phyloP scores from a whole-genome alignment of 2,797 vertebrate species.

The Pipistrellus nathusii region DNA sequence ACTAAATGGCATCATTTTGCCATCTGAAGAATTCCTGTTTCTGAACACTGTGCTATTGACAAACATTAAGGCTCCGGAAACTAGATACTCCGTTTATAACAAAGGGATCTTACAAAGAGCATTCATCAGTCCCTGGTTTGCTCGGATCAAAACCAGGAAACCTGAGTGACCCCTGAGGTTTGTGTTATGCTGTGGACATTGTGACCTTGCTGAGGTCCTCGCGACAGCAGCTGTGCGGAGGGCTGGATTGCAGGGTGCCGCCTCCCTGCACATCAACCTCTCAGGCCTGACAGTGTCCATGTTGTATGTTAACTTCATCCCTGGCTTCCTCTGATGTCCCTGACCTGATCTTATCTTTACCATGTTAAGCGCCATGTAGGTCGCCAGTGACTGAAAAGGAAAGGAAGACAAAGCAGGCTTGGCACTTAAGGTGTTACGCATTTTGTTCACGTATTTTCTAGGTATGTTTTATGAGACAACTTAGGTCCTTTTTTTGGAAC shows the following conservation, averaged over 20 bases:
- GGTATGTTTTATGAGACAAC: not conserved
- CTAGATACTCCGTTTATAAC: not conserved
- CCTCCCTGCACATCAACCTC: not conserved
- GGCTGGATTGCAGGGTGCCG: not conserved
- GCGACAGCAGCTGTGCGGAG: not conserved
- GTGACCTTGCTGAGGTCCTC: not conserved
- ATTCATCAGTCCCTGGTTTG: not conserved
- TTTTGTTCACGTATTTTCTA: constrained; percentile 32
- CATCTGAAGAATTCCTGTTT: constrained; percentile 3
- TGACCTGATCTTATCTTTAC: not conserved
- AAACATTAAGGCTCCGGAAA: not conserved
- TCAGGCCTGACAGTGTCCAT: not conserved
- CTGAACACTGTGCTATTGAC: not conserved
- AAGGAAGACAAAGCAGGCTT: too few species aligned
- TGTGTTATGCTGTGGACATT: not conserved
- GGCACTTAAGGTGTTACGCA: not conserved
- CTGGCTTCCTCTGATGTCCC: not conserved
- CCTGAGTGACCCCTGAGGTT: not conserved
- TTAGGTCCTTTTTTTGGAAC: not conserved
- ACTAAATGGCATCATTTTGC: not conserved
- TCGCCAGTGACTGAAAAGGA: too few species aligned
- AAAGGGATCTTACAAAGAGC: constrained; percentile 25
- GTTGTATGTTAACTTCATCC: not conserved
- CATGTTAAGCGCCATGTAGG: too few species aligned
- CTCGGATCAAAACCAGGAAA: constrained; percentile 17